These are phyloP conservation scores for Cryptocephalus moraei DNA, from an alignment of 2,888 invertebrate genomes.

Conservation along the genomic window DNA sequence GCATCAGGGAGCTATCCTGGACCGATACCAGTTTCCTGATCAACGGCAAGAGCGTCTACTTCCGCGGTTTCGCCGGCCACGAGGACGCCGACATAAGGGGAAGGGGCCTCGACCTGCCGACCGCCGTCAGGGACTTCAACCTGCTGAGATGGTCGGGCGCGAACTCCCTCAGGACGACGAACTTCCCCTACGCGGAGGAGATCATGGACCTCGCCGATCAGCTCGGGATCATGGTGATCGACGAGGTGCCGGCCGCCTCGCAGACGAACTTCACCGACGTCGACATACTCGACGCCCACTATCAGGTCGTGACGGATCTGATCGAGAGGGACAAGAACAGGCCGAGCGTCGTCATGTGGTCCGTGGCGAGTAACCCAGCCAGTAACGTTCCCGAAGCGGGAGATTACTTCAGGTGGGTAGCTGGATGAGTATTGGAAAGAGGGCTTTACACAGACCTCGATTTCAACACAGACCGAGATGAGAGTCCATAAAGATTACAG, in stretches of 20 bases:
- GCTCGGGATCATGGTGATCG: constrained; percentile 87
- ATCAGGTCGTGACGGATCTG: constrained; percentile 75
- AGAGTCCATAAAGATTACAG: too few relatives aligned
- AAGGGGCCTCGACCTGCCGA: constrained; percentile 80
- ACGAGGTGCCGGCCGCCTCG: constrained; percentile 92
- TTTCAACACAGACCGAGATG: too few relatives aligned
- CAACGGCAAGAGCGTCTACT: constrained; percentile 76
- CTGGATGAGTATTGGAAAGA: background rate
- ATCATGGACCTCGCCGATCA: constrained; percentile 89
- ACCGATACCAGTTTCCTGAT: constrained; percentile 64
- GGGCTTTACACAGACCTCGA: too few relatives aligned
- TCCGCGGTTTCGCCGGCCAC: constrained; percentile 89
- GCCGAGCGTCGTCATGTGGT: constrained; percentile 94
- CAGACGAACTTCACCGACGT: constrained; percentile 54
- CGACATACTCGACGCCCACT: constrained; percentile 65
- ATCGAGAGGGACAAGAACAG: constrained; percentile 89
- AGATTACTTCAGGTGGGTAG: constrained; percentile 63
- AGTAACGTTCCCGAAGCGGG: constrained; percentile 58
- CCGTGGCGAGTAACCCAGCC: constrained; percentile 88
- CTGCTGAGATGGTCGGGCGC: constrained; percentile 90
- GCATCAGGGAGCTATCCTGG: constrained; percentile 79
- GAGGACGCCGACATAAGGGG: constrained; percentile 91
- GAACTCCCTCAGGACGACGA: constrained; percentile 89
- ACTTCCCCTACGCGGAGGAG: constrained; percentile 97
- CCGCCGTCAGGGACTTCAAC: constrained; percentile 85